A percentile compares a stretch with the other conserved stretches of the same genome.
Evolutionary conservation across 2,888 invertebrate species (phyloP).

Genomic region (Deilephila porcellus): DNA sequence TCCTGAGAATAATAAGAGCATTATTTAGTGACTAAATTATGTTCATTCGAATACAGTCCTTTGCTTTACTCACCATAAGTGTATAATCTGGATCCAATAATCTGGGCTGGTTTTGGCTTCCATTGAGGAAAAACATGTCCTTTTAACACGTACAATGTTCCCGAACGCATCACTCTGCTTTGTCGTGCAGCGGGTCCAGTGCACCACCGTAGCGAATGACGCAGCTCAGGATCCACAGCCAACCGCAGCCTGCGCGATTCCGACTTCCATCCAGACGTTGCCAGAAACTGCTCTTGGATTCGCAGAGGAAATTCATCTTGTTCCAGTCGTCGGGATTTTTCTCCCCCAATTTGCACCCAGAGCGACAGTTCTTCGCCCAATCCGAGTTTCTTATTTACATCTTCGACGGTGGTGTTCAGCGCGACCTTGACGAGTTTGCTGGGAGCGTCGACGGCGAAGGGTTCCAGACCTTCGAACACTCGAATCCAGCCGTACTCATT

Average conservation of each 20-base stretch:
- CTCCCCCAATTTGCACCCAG: slow-evolving; percentile 85
- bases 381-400: slow-evolving; percentile 78
- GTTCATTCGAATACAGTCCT: neutral
- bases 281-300: slow-evolving; percentile 86
- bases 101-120: slow-evolving; percentile 85
- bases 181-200: slow-evolving; percentile 84
- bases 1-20: slow-evolving; percentile 48
- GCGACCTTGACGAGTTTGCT: slow-evolving; percentile 84
- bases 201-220: slow-evolving; percentile 86
- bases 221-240: slow-evolving; percentile 87
- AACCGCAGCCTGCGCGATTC: slow-evolving; percentile 84
- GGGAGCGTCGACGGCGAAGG: slow-evolving; percentile 79
- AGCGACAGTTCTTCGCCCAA: slow-evolving; percentile 78
- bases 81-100: slow-evolving; percentile 86
- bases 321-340: slow-evolving; percentile 82
- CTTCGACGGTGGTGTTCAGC: slow-evolving; percentile 84
- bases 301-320: slow-evolving; percentile 83
- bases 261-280: slow-evolving; percentile 85
- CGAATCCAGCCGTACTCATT: slow-evolving; percentile 86
- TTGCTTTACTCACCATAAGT: slow-evolving; percentile 74
- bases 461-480: slow-evolving; percentile 84
- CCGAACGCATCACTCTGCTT: slow-evolving; percentile 73
- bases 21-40: neutral
- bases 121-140: slow-evolving; percentile 89
- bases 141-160: slow-evolving; percentile 85